A percentile compares a stretch with the other conserved stretches of the same genome.
phyloP scores from a whole-genome alignment of 35 echinoderm and acorn worm species.

The Ptychodera flava region DNA sequence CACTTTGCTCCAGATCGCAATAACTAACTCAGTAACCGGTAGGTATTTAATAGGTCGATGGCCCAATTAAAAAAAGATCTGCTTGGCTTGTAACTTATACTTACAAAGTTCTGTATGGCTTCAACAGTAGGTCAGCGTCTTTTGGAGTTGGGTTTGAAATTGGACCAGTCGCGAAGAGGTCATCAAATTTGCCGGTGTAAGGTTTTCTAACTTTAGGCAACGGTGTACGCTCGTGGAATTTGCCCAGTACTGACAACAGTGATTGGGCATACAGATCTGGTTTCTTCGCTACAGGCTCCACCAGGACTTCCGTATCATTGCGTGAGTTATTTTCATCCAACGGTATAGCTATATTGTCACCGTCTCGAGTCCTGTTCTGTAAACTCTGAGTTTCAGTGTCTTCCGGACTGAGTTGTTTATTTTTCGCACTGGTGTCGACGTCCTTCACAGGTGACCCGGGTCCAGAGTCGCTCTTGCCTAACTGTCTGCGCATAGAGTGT shows the following conservation, averaged over 20 bases:
- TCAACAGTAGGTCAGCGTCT: slow-evolving; percentile 27
- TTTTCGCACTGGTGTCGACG: not conserved
- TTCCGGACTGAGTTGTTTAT: not conserved
- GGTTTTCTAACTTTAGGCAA: not conserved
- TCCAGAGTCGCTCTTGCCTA: slow-evolving; percentile 74
- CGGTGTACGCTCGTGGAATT: not conserved
- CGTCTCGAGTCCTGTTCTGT: not conserved
- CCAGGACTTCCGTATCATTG: slow-evolving; percentile 7
- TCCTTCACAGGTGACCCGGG: slow-evolving; percentile 35
- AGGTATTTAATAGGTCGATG: no score
- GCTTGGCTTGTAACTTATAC: not conserved
- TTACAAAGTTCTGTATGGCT: not conserved
- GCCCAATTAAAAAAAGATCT: no score
- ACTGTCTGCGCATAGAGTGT: slow-evolving; percentile 44
- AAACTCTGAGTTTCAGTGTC: not conserved
- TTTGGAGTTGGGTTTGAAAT: slow-evolving; percentile 55
- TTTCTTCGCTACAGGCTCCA: slow-evolving; percentile 17
- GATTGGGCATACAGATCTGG: not conserved
- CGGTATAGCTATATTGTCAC: no score
- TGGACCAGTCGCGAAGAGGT: slow-evolving; percentile 51
- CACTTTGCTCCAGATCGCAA: no score
- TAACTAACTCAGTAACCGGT: no score
- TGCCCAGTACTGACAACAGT: not conserved
- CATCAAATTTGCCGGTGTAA: slow-evolving; percentile 43
- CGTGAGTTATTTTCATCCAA: no score